Evolutionary conservation across 1,140 invertebrate genomes (phyloP), one percentile per base, ranked within the genome.

Genomic region (Aphelinus atriplicis): DNA sequence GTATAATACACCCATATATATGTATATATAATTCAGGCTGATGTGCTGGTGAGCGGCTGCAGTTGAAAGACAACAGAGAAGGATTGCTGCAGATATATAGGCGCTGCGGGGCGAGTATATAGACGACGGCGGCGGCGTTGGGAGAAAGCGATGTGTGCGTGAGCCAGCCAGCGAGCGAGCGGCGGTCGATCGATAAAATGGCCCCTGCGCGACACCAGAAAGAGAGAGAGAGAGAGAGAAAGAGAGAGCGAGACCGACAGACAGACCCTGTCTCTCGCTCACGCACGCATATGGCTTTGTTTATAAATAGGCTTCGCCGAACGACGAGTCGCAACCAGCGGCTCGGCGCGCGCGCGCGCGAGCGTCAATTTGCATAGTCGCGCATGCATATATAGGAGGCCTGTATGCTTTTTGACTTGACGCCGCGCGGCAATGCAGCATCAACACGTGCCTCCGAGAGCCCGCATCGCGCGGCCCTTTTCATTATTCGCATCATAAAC

Each of bases 221-320:
- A 43, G 42, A 10, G 26, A 60, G n/a, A 10, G 58, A 60, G 58
- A 60, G 42, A 7, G 10, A 10, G 58, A 5, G 42, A n/a, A 60
- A 60, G 9, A 60, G 4, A 60, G 58, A 60, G 58, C 4, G 10
- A 43, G 10, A 60, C 5, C 6, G 58, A 65, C 46, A 65, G 57
- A 51, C 42, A 61, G 42, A 26, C 26, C 57, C 10, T 47, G 57
- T 42, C 2, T 43, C 7, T 56, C 45, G 26, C 58, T 4, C 46
- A n/a, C 61, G 7, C n/a, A 45, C 60, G 67, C 26, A 26, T 7
- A 26, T 7, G 57, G 46, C 43, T 73, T 68, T 74, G 67, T 64
- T 75, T 75, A 75, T 75, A 71, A 75, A 75, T 75, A 75, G 73
- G 68, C 62, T 75, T 75, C 73, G 73, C 46, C 55, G 73, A 75